Evolutionary conservation across 2,888 invertebrate species (phyloP).

Genomic region (Phrixothrix hirtus): DNA sequence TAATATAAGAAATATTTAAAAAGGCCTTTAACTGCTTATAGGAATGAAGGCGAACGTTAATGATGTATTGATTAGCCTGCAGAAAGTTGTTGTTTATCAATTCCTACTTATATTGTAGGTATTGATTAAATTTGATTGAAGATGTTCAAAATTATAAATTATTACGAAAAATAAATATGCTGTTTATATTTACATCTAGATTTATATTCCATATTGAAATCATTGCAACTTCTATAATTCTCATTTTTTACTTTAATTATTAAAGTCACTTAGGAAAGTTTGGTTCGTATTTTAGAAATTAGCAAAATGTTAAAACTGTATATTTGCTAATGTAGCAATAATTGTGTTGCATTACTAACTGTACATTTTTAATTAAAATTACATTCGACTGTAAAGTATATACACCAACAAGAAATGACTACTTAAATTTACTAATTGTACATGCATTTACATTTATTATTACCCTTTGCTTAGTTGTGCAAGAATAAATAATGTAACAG

Average conservation of each 20-base stretch:
- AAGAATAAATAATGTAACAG: slow-evolving; percentile 28
- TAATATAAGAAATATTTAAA: slow-evolving; percentile 9
- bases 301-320: slow-evolving; percentile 44
- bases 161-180: too few species aligned
- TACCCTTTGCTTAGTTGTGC: slow-evolving; percentile 30
- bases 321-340: slow-evolving; percentile 53
- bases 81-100: not conserved
- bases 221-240: too few species aligned
- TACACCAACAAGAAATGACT: slow-evolving; percentile 50
- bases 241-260: too few species aligned
- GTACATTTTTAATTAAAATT: slow-evolving; percentile 52
- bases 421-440: slow-evolving; percentile 46
- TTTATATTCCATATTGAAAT: too few species aligned
- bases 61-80: not conserved
- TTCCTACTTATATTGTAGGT: not conserved
- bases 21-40: not conserved
- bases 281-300: slow-evolving; percentile 1
- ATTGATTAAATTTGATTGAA: not conserved
- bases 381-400: slow-evolving; percentile 49
- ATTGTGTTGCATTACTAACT: slow-evolving; percentile 47
- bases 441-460: slow-evolving; percentile 50
- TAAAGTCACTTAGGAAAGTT: too few species aligned
- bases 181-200: too few species aligned
- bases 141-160: too few species aligned
- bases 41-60: not conserved